Base-by-base conservation (phyloP, 1,140 invertebrate species). In the Anadara kagoshimensis region DNA sequence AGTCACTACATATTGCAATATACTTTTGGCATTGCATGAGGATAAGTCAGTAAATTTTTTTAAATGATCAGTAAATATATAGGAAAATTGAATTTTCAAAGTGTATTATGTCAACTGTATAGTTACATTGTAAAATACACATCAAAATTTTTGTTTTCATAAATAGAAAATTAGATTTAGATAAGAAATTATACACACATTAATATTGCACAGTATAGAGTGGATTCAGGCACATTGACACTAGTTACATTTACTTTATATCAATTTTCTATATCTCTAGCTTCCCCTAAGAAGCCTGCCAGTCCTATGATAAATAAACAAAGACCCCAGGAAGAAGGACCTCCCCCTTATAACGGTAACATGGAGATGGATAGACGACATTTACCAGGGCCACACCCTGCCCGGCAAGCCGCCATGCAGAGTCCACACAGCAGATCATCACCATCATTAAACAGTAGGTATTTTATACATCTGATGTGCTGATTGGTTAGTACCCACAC, bases 391-490 rank as follows among this genome's bases (percentile, higher is more conserved):
- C 61, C 43, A 12, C 75, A 61, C 44, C 47, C 64, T 53, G 78
- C 69, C 51, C 64, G 69, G 53, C 64, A 78, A 66, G 66, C 74
- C 12, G 69, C 47, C 36, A 49, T 79, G 47, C 69, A 77, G 20
- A 79, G 76, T 29, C 73, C 76, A 18, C 76, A 83, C 47, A 83
- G 77, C 66, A 57, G 79, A 36, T 83, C 81, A 20, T 80, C 81
- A 5, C 81, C 81, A 18, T 69, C 81, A 56, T 65, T 83, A 0
- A 78, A 80, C 63, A 83, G 81, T 83, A 83, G 29, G 81, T 83
- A 61, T 73, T 43, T 10, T 22, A 53, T 29, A 44, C n/a, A 45
- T 36, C 29, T 36, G 7, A 56, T 56, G 26, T 56, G 10, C 20
- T 26, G 26, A 20, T 26, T 57, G 56, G 8, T 24, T 57, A 57